Evolutionary conservation across 1,140 invertebrate genomes (phyloP).

Genomic region (Pissodes strobi): DNA sequence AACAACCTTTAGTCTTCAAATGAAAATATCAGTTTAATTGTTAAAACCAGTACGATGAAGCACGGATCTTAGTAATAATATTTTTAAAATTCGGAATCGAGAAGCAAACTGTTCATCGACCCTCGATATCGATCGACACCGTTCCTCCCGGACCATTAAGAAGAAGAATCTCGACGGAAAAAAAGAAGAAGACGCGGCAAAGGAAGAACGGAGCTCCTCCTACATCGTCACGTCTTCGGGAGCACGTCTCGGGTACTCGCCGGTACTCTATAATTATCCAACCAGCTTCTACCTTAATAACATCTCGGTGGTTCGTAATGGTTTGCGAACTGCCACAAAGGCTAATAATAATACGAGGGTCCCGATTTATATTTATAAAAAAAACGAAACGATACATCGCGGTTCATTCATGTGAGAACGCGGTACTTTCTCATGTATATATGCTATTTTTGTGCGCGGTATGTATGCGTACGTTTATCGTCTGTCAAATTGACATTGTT

Average conservation of each 20-base stretch:
- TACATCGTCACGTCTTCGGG: slow-evolving; percentile 42
- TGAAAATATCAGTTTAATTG: too few relatives aligned
- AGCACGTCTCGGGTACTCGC: slow-evolving; percentile 40
- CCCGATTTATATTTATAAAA: slow-evolving; percentile 11
- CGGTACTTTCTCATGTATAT: slow-evolving; percentile 11
- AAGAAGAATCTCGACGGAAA: slow-evolving; percentile 9
- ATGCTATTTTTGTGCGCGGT: not conserved
- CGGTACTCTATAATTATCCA: slow-evolving; percentile 41
- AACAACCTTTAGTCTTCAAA: too few relatives aligned
- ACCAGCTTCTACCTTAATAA: slow-evolving; percentile 43
- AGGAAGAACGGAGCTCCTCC: slow-evolving; percentile 33
- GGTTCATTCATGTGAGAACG: slow-evolving; percentile 32
- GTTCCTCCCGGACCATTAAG: slow-evolving; percentile 23
- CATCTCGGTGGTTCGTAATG: slow-evolving; percentile 38
- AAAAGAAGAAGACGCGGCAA: slow-evolving; percentile 11
- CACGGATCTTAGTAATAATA: too few relatives aligned
- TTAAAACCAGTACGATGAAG: too few relatives aligned
- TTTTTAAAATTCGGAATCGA: too few relatives aligned
- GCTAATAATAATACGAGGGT: slow-evolving; percentile 31
- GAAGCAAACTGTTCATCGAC: slow-evolving; percentile 19
- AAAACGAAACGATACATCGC: not conserved
- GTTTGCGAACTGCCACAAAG: slow-evolving; percentile 41
- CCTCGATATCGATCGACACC: slow-evolving; percentile 9
- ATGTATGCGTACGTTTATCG: too few relatives aligned
- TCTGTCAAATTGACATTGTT: too few relatives aligned